These are phyloP conservation scores for Telmatherina bonti DNA, from an alignment of 2,797 vertebrate genomes.

Conservation along the genomic window DNA sequence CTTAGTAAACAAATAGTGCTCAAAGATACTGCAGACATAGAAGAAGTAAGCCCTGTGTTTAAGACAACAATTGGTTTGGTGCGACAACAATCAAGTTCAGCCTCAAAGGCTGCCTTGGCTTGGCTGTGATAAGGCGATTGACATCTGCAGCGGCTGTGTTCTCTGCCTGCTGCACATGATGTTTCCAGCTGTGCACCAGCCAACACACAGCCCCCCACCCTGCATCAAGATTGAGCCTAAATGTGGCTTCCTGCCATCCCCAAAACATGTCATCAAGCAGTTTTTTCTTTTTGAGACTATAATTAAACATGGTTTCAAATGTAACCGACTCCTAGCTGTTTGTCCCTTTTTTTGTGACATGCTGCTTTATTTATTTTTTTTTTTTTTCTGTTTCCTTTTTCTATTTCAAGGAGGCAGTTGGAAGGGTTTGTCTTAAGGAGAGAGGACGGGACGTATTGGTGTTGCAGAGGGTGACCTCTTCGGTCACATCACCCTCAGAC, in stretches of 20 bases:
- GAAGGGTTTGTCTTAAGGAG: conserved; percentile 88
- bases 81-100: too few species aligned
- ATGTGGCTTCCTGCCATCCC: too few species aligned
- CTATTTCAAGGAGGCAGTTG: conserved; percentile 79
- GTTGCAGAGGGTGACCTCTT: conserved; percentile 89
- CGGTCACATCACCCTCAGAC: conserved; percentile 84
- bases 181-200: too few species aligned
- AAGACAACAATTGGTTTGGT: conserved; percentile 4
- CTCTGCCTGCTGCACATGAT: too few species aligned
- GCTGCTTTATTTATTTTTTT: conserved; percentile 6
- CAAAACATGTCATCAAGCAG: too few species aligned
- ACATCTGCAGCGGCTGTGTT: too few species aligned
- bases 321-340: conserved; percentile 2
- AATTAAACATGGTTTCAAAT: conserved; percentile 8
- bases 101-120: too few species aligned
- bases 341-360: conserved; percentile 38
- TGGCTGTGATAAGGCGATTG: too few species aligned
- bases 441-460: conserved; percentile 91
- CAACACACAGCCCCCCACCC: too few species aligned
- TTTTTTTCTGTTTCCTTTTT: conserved; percentile 3
- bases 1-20: background rate
- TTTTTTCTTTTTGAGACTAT: background rate
- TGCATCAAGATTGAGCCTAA: too few species aligned
- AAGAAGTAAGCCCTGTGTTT: background rate
- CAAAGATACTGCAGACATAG: background rate